Evolutionary conservation across 2,888 invertebrate species (phyloP).

Genomic region (Laothoe populi): DNA sequence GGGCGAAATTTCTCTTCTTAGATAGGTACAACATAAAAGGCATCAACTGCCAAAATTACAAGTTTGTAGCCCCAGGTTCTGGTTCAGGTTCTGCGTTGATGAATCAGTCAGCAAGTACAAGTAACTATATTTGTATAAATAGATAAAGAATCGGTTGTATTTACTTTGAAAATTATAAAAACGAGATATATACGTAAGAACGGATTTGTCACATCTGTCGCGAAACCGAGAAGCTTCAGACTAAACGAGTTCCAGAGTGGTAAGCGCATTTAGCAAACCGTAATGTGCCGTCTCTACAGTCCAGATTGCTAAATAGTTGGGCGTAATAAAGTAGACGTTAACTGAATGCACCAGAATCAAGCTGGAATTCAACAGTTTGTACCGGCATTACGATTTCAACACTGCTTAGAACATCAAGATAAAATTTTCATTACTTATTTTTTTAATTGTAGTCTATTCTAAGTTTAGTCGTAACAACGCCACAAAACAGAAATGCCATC

Average conservation of each 20-base stretch:
- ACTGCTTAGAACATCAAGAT: neutral
- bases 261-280: conserved; percentile 8
- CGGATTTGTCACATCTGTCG: conserved; percentile 14
- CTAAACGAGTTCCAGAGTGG: conserved; percentile 7
- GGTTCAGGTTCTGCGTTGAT: too few relatives aligned
- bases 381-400: neutral
- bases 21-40: too few relatives aligned
- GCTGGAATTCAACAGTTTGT: conserved; percentile 14
- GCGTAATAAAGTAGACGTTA: neutral
- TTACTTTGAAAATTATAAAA: neutral
- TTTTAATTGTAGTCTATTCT: too few relatives aligned
- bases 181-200: neutral
- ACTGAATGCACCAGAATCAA: neutral
- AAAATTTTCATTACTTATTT: too few relatives aligned
- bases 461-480: too few relatives aligned
- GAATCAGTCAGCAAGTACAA: too few relatives aligned
- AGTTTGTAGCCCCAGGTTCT: too few relatives aligned
- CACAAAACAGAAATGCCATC: too few relatives aligned
- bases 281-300: neutral
- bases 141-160: neutral
- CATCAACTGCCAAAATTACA: too few relatives aligned
- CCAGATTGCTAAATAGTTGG: neutral
- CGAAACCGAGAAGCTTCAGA: neutral
- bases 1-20: too few relatives aligned
- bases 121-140: too few relatives aligned